phyloP scores from a whole-genome alignment of 2,797 vertebrate species.

The Podargus strigoides region DNA sequence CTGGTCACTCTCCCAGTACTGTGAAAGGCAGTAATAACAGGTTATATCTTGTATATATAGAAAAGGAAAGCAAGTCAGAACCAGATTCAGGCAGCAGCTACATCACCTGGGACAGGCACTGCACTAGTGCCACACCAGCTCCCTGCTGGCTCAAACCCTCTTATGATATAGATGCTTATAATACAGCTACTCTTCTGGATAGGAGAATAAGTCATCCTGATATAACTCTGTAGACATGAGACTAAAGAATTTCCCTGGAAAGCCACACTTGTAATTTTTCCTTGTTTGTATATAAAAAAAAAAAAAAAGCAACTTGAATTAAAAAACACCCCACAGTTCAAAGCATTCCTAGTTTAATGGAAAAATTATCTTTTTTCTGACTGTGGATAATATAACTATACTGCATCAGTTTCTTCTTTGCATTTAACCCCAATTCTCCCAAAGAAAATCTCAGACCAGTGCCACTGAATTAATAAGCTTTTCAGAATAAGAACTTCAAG shows the following conservation, averaged over 20 bases:
- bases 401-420: neutral
- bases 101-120: too few species aligned
- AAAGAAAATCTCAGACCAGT: neutral
- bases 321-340: neutral
- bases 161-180: neutral
- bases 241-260: neutral
- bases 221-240: neutral
- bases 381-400: neutral
- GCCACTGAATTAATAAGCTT: neutral
- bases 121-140: neutral
- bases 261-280: neutral
- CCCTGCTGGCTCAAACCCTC: neutral
- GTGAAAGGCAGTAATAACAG: neutral
- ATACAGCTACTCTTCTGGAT: neutral
- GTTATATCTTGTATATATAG: neutral
- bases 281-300: neutral
- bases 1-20: neutral
- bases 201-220: neutral
- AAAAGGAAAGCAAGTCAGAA: neutral
- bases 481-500: neutral
- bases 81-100: neutral
- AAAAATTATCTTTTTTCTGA: neutral
- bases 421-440: neutral
- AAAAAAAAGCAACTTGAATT: rapidly evolving
- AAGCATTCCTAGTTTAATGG: neutral